phyloP scores from a whole-genome alignment of 1,140 invertebrate species.

The Diachasma alloeum region DNA sequence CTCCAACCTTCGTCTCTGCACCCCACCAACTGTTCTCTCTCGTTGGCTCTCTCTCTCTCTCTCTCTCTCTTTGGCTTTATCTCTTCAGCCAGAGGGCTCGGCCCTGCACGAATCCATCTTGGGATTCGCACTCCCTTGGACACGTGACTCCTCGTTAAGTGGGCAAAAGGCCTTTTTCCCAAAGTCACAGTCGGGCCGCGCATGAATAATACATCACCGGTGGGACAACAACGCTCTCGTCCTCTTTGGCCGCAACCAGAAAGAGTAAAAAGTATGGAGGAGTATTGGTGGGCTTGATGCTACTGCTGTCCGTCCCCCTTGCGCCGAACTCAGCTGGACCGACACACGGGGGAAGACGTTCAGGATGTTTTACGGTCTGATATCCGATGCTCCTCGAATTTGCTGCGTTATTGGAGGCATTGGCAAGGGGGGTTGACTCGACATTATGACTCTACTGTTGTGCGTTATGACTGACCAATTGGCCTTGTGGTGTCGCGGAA shows the following conservation, averaged over 20 bases:
- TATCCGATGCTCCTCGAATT: no score
- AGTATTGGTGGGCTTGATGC: neutral
- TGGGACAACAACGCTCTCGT: slow-evolving; percentile 11
- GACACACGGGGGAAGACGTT: no score
- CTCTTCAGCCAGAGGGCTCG: neutral
- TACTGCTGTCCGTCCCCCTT: neutral
- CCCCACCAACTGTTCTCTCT: neutral
- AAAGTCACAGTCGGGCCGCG: slow-evolving; percentile 27
- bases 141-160: slow-evolving; percentile 33
- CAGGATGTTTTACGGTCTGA: no score
- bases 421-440: no score
- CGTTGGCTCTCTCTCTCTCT: neutral
- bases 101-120: slow-evolving; percentile 30
- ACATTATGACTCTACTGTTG: no score
- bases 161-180: slow-evolving; percentile 30
- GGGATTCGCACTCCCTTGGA: slow-evolving; percentile 32
- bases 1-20: neutral
- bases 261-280: neutral
- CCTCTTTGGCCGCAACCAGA: neutral
- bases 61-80: neutral
- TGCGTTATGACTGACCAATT: no score
- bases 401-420: no score
- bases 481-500: no score
- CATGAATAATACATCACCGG: slow-evolving; percentile 36
- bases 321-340: no score